Evolutionary conservation across 2,113 vertebrate genomes (phyloP), one percentile per base, ranked within the genome.

Genomic region (Epinephelus cyanopodus): DNA sequence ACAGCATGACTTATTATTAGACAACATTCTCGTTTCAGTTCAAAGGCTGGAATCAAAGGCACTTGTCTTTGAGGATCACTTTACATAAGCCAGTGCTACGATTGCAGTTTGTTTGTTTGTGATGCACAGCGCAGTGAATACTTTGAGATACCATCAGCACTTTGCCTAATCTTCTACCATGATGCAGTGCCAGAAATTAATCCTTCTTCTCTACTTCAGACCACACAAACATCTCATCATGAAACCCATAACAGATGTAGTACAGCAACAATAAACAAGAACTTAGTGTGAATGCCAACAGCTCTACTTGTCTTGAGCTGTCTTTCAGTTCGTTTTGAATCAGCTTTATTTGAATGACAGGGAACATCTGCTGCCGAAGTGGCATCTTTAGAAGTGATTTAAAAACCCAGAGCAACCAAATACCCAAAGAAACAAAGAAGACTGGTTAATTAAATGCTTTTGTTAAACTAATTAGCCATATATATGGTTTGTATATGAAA

Each of bases 61-160:
- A 21, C 77, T 77, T 61, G 61, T 70, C 78, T 90, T 89, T 68
- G 81, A 92, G 89, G 80, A 89, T 88, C 83, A 81, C 71, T 63
- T 88, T 89, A 74, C 90, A 87, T 45, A 21, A 87, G 74, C 81
- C 27, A 15, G 58, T 45, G 33, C 53, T 66, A 64, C 80, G 61
- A 65, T 47, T 62, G 61, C 72, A 54, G 50, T 74, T 75, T 86
- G 82, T 81, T 79, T 90, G 63, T 83, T 45, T 15, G 15, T 50
- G 76, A 63, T 62, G 69, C 65, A 62, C 18, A 45, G 54, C 10
- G 45, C 65, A 14, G 21, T 21, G 23, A 53, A 21, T 61, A 60
- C 77, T 57, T 66, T 6, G 4, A 88, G 83, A 86, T 84, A 23
- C 33, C 42, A 87, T 87, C 87, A 79, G 67, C 85, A 74, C 79